These are phyloP conservation scores for Molanna angustata DNA, from an alignment of 2,888 invertebrate species.

Conservation along the genomic window DNA sequence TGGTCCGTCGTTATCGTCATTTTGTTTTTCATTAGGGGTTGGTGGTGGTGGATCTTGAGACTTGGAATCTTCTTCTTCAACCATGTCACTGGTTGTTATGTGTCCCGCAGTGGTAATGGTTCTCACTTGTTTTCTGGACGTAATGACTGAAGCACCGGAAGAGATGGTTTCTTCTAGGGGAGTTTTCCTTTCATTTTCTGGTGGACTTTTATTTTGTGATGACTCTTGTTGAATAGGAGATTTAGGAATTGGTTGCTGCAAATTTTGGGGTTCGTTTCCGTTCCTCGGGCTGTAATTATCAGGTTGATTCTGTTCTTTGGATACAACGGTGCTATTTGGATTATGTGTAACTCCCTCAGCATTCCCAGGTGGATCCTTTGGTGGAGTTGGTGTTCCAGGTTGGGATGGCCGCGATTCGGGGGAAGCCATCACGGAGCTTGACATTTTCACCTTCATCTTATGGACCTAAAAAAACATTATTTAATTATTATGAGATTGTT, in stretches of 20 bases:
- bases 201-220: neutral
- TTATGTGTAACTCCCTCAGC: slow-evolving; percentile 9
- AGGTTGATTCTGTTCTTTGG: slow-evolving; percentile 17
- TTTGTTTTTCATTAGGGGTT: slow-evolving; percentile 26
- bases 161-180: slow-evolving; percentile 35
- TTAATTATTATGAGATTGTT: no score
- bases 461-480: slow-evolving; percentile 8
- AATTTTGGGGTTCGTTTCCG: slow-evolving; percentile 2
- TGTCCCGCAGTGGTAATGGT: slow-evolving; percentile 62
- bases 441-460: slow-evolving; percentile 32
- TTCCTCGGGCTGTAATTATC: slow-evolving; percentile 27
- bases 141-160: slow-evolving; percentile 53
- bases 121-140: slow-evolving; percentile 54
- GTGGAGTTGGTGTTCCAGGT: slow-evolving; percentile 14
- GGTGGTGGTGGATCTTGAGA: slow-evolving; percentile 23
- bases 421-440: slow-evolving; percentile 1
- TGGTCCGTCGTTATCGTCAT: slow-evolving; percentile 35
- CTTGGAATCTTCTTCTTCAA: slow-evolving; percentile 33
- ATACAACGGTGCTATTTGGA: slow-evolving; percentile 1
- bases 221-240: neutral
- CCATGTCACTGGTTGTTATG: slow-evolving; percentile 43
- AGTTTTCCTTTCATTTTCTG: slow-evolving; percentile 8
- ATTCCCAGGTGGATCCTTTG: slow-evolving; percentile 1
- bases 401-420: slow-evolving; percentile 5
- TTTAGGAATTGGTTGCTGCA: neutral